phyloP scores from a whole-genome alignment of 2,888 invertebrate genomes.

The Rutpela maculata region DNA sequence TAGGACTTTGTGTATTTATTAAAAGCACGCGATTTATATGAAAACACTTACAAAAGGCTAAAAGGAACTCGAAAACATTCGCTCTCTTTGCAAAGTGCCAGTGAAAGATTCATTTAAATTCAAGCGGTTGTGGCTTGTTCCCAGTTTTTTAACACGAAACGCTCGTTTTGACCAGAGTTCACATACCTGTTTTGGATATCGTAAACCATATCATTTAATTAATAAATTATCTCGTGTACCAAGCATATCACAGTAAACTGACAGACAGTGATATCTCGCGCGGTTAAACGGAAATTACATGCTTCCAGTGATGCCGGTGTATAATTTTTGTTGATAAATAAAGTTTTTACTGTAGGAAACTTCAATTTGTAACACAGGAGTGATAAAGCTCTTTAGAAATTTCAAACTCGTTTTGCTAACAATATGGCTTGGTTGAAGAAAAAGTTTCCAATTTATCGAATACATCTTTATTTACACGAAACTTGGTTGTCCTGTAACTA shows the following conservation, averaged over 20 bases:
- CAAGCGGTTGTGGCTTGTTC: background rate
- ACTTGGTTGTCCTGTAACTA: background rate
- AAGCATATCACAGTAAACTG: background rate
- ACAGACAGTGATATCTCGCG: background rate
- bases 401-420: background rate
- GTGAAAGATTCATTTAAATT: background rate
- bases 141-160: background rate
- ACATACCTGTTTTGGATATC: background rate
- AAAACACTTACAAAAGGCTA: background rate
- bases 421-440: too few relatives aligned
- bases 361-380: background rate
- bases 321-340: background rate
- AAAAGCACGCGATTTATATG: background rate
- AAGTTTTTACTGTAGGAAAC: background rate
- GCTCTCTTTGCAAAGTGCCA: background rate
- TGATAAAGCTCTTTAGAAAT: background rate
- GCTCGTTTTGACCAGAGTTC: background rate
- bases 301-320: background rate
- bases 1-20: slow-evolving; percentile 2
- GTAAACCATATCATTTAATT: slow-evolving; percentile 5
- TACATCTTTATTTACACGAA: background rate
- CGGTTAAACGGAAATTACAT: background rate
- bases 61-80: background rate
- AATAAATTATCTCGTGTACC: background rate
- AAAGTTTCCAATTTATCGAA: too few relatives aligned